Conservation (phyloP, 53 echinoderm and acorn worm genomes). For the Echinometra lucunter region DNA sequence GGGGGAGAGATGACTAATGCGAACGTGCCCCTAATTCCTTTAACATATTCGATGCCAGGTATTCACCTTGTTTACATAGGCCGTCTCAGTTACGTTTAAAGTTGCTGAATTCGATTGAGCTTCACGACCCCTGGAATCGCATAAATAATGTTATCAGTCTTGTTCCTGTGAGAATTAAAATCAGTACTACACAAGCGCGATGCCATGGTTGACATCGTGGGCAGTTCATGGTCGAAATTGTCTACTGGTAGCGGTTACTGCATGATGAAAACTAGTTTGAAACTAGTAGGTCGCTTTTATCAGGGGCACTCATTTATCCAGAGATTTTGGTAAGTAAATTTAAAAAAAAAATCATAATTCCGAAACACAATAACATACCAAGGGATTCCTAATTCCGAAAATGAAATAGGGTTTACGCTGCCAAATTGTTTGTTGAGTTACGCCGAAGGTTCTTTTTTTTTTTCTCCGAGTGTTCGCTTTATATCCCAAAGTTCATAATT, state of each 20-base stretch:
- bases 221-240: too few species aligned
- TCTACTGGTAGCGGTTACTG: background rate
- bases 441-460: too few species aligned
- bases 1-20: background rate
- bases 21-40: background rate
- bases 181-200: background rate
- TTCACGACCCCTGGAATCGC: background rate
- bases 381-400: too few species aligned
- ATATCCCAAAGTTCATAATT: too few species aligned
- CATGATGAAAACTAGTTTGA: too few species aligned
- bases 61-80: slow-evolving; percentile 22
- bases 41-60: slow-evolving; percentile 10
- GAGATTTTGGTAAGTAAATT: too few species aligned
- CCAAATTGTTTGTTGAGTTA: too few species aligned
- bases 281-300: background rate
- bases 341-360: too few species aligned
- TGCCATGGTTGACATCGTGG: background rate
- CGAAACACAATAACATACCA: too few species aligned
- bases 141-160: slow-evolving; percentile 11
- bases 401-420: too few species aligned
- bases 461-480: too few species aligned
- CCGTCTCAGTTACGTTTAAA: slow-evolving; percentile 12
- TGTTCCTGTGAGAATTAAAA: background rate
- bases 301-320: too few species aligned
- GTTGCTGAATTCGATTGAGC: background rate